Evolutionary conservation across 2,888 invertebrate species (phyloP), one percentile per base, ranked within the genome.

Genomic region (Thalpophila matura): DNA sequence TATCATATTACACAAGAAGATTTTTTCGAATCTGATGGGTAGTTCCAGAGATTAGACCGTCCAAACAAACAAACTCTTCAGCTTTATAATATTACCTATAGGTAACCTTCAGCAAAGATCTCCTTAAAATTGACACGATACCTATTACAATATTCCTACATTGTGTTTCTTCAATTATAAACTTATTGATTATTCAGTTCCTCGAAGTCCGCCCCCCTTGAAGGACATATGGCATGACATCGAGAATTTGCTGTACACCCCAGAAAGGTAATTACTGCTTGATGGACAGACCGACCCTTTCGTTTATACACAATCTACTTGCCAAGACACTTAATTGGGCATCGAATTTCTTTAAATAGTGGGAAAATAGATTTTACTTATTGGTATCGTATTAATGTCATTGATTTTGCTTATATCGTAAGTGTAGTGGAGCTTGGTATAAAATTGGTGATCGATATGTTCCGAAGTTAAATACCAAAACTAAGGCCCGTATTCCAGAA

Each of bases 201-300:
- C 14, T 50, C 77, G 69, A 57, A 87, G 83, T 90, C 83, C 89
- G 86, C 79, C 84, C 84, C 83, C 70, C 78, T 82, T 86, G 86
- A 87, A 86, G 85, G 93, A 93, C 94, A 93, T 88, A 92, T 92
- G 93, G 90, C 93, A 92, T 93, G 94, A 93, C 93, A 92, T 82
- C 79, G 87, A 80, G 90, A 92, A 93, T 92, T 90, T 89, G 83
- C 87, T 85, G 86, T 87, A 85, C 86, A 77, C 79, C 74, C 78
- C 81, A 84, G 89, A 84, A 85, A 86, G 87, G 91, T 93, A 93
- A 94, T 93, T 93, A 93, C 77, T 74, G 79, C 84, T 85, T 89
- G 91, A 92, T 90, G 87, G 91, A 92, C 91, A 86, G 89, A 83
- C 82, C 81, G 90, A 89, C 91, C 91, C 92, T 89, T 91, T 88